A percentile compares a stretch with the other conserved stretches of the same genome.
These are phyloP conservation scores for Temnothorax rugatulus DNA, from an alignment of 2,888 invertebrate genomes.

Conservation along the genomic window DNA sequence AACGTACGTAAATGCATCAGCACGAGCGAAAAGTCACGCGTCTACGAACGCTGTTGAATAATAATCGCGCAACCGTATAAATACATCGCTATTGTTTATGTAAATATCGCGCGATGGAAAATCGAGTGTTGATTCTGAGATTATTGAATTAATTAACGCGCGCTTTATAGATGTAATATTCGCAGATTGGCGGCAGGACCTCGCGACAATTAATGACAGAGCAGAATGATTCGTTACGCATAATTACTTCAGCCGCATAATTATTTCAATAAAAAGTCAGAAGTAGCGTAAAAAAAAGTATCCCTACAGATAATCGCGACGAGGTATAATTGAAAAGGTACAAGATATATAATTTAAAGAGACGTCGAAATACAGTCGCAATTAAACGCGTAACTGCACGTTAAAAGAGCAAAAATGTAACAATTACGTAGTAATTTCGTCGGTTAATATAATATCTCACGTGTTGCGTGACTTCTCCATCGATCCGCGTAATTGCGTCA, in stretches of 20 bases:
- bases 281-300: background rate
- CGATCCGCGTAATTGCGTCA: conserved; percentile 16
- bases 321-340: background rate
- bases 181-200: background rate
- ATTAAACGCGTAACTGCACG: background rate
- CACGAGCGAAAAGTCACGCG: conserved; percentile 39
- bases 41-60: conserved; percentile 30
- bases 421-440: background rate
- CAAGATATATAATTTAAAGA: background rate
- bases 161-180: background rate
- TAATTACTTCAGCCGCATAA: background rate
- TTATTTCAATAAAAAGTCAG: background rate
- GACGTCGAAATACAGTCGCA: background rate
- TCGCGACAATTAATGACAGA: background rate
- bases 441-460: background rate
- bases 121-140: conserved; percentile 24
- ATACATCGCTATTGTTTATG: conserved; percentile 18
- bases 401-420: background rate
- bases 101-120: conserved; percentile 31
- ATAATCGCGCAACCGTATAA: conserved; percentile 13
- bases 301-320: background rate
- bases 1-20: conserved; percentile 30
- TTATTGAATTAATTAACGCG: conserved; percentile 20
- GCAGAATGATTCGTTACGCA: background rate
- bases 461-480: conserved; percentile 20